Conservation (phyloP, 2,888 invertebrate species). For the Brachyopa scutellaris region DNA sequence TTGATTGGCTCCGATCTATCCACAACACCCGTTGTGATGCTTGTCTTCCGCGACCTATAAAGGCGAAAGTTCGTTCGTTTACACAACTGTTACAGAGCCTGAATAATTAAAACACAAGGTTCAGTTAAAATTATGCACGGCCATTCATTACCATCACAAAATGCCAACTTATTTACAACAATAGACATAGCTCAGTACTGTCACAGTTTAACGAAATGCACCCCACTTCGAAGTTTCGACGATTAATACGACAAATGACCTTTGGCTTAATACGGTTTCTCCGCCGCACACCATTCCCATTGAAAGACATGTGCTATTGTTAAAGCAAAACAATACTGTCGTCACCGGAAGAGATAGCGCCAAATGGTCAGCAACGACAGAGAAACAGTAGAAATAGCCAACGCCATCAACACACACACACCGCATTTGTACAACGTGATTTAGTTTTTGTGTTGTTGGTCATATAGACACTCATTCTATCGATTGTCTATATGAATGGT, state of each 20-base stretch:
- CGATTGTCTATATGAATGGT: constrained; percentile 6
- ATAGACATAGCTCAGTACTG: constrained; percentile 21
- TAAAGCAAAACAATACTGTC: constrained; percentile 34
- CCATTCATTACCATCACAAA: constrained; percentile 59
- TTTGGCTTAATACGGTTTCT: constrained; percentile 51
- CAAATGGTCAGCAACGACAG: constrained; percentile 37
- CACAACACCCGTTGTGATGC: constrained; percentile 85
- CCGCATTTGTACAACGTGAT: background rate
- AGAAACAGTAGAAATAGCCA: constrained; percentile 32
- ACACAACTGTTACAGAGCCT: constrained; percentile 23
- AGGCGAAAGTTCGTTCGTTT: constrained; percentile 18
- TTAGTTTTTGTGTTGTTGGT: background rate
- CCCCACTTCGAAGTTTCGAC: constrained; percentile 30
- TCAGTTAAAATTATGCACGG: constrained; percentile 43
- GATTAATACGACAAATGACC: constrained; percentile 32
- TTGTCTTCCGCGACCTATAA: constrained; percentile 83
- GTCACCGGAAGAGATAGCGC: constrained; percentile 57
- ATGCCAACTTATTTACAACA: constrained; percentile 40
- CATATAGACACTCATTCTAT: constrained; percentile 25
- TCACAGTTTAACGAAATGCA: constrained; percentile 35
- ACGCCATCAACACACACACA: constrained; percentile 6
- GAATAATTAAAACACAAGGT: constrained; percentile 41
- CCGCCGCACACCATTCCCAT: background rate
- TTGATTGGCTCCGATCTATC: constrained; percentile 82
- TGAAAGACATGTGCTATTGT: constrained; percentile 17